phyloP scores from a whole-genome alignment of 1,140 invertebrate species.

The Plodia interpunctella region DNA sequence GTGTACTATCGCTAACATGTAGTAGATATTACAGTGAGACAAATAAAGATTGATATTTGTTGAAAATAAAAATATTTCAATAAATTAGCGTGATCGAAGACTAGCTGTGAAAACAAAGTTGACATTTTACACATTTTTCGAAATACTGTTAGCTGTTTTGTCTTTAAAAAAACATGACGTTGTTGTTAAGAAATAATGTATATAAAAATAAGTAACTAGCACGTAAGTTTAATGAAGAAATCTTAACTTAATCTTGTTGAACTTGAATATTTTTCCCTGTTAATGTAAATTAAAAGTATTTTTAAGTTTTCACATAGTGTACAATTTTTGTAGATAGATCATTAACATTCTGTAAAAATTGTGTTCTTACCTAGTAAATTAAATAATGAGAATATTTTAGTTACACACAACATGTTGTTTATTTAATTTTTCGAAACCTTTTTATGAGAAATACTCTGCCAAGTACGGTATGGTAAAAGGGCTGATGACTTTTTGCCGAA shows the following conservation, averaged over 20 bases:
- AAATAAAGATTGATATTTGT: too few relatives aligned
- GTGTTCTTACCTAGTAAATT: conserved; percentile 76
- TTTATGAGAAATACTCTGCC: background rate
- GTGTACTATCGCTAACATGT: too few relatives aligned
- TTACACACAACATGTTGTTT: conserved; percentile 61
- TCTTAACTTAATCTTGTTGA: conserved; percentile 72
- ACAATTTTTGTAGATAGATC: conserved; percentile 73
- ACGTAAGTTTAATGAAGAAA: conserved; percentile 52
- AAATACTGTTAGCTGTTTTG: conserved; percentile 36
- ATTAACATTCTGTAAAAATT: conserved; percentile 77
- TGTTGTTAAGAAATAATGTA: conserved; percentile 53
- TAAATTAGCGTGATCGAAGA: background rate
- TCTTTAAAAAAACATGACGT: conserved; percentile 47
- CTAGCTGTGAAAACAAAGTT: background rate
- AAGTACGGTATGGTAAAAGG: background rate
- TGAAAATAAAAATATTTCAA: too few relatives aligned
- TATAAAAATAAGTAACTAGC: conserved; percentile 67
- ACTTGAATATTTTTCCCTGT: conserved; percentile 68
- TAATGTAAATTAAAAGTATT: conserved; percentile 72
- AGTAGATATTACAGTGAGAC: too few relatives aligned
- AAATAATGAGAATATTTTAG: conserved; percentile 76
- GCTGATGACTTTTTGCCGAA: too few relatives aligned
- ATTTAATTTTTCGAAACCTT: conserved; percentile 33
- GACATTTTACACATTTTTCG: too few relatives aligned
- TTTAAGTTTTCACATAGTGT: conserved; percentile 73